Evolutionary conservation across 1,140 invertebrate genomes (phyloP).

Genomic region (Cryptotermes secundus): DNA sequence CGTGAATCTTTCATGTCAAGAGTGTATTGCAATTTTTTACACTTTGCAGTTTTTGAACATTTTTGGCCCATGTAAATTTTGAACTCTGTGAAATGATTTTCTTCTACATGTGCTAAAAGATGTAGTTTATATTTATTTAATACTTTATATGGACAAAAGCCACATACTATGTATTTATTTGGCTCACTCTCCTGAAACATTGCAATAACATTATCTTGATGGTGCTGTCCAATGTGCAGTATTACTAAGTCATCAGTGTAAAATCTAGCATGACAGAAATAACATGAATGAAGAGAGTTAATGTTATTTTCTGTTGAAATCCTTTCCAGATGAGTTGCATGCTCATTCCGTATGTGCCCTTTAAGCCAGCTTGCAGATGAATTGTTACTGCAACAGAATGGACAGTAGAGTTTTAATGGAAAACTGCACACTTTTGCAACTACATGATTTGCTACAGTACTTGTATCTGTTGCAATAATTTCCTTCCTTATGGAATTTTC

Average conservation of each 20-base stretch:
- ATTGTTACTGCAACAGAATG: slow-evolving; percentile 41
- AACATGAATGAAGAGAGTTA: neutral
- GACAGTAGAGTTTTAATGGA: slow-evolving; percentile 39
- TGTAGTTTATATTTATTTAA: slow-evolving; percentile 38
- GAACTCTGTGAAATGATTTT: slow-evolving; percentile 41
- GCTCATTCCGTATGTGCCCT: slow-evolving; percentile 40
- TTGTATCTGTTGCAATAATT: neutral
- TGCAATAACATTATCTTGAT: slow-evolving; percentile 32
- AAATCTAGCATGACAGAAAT: neutral
- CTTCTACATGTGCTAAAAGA: slow-evolving; percentile 42
- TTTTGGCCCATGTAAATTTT: slow-evolving; percentile 38
- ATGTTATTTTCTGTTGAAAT: neutral
- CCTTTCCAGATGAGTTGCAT: neutral
- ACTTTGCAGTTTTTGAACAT: slow-evolving; percentile 17
- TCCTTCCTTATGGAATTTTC: neutral
- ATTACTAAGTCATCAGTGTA: neutral
- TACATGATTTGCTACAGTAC: slow-evolving; percentile 36
- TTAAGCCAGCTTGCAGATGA: slow-evolving; percentile 42
- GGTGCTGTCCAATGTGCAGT: neutral
- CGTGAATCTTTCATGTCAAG: neutral
- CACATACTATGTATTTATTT: slow-evolving; percentile 38
- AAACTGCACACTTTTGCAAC: slow-evolving; percentile 38
- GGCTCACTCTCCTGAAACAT: slow-evolving; percentile 36
- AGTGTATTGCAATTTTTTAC: neutral
- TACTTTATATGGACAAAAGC: slow-evolving; percentile 41